Percentiles rank a stretch among this genome's conserved stretches.
phyloP scores from a whole-genome alignment of 2,113 vertebrate genomes.

The Hylia prasina region DNA sequence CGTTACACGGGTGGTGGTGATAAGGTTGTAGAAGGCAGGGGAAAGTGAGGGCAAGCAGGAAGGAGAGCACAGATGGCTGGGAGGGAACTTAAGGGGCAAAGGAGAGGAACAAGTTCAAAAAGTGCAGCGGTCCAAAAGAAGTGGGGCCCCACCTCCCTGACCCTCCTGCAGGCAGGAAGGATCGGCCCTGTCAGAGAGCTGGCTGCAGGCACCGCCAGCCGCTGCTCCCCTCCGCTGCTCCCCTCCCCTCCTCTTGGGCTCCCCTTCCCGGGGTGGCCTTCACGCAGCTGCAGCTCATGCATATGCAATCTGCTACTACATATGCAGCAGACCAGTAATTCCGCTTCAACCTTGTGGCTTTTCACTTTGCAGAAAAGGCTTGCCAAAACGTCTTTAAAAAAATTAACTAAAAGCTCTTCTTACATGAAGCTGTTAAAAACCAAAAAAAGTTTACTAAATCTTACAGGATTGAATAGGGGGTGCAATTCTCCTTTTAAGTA shows the following conservation, averaged over 20 bases:
- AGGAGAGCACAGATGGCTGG: background rate
- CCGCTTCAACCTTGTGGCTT: background rate
- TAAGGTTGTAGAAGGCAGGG: background rate
- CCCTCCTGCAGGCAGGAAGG: background rate
- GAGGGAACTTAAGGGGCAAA: background rate
- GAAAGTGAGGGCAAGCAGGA: background rate
- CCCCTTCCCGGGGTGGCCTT: background rate
- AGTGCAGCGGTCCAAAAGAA: background rate
- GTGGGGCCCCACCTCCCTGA: accelerated
- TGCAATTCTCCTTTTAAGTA: background rate
- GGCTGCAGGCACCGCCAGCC: background rate
- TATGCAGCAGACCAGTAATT: slow-evolving; percentile 10
- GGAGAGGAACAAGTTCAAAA: background rate
- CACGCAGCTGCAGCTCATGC: slow-evolving; percentile 11
- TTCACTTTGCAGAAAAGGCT: background rate
- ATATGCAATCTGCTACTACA: slow-evolving; percentile 11
- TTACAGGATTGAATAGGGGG: background rate
- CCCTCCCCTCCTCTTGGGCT: background rate
- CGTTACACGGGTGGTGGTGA: accelerated
- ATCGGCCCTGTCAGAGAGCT: background rate
- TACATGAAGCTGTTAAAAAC: background rate
- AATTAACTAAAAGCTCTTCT: background rate
- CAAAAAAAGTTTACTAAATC: background rate
- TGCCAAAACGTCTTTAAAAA: background rate
- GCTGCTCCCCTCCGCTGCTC: background rate